These are phyloP conservation scores for Periophthalmodon schlosseri DNA, from an alignment of 2,113 vertebrate species.

Conservation along the genomic window DNA sequence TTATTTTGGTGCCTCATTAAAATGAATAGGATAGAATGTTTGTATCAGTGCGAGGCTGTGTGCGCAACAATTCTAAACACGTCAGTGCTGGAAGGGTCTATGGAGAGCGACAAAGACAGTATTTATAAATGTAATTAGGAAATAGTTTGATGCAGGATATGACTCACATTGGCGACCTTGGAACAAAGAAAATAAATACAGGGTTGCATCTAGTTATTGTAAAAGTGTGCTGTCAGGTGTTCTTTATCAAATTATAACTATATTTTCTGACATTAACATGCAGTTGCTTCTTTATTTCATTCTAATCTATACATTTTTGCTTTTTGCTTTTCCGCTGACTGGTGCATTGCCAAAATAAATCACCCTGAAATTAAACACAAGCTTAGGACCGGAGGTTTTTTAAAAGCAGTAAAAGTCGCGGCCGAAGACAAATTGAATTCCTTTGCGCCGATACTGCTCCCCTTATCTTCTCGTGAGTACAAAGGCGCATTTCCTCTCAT, in stretches of 20 bases:
- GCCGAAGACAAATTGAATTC: conserved; percentile 27
- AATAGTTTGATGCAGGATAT: not conserved
- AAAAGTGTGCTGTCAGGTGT: not conserved
- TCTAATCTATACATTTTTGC: not conserved
- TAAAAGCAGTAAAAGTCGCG: conserved; percentile 17
- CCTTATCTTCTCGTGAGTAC: conserved; percentile 9
- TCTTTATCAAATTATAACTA: not conserved
- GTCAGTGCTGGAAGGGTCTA: no score
- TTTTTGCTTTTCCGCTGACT: not conserved
- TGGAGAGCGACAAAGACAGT: not conserved
- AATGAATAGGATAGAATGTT: no score
- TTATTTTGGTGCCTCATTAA: no score
- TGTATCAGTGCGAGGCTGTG: no score
- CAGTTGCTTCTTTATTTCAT: not conserved
- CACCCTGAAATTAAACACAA: conserved; percentile 8
- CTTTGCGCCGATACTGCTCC: conserved; percentile 13
- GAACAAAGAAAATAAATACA: no score
- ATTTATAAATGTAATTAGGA: not conserved
- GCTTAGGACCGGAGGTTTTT: conserved; percentile 5
- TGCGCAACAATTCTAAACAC: no score
- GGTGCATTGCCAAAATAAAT: not conserved
- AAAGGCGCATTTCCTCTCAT: conserved; percentile 24
- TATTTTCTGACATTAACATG: not conserved
- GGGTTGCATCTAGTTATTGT: not conserved
- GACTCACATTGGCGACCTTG: no score